Evolutionary conservation across 1,140 invertebrate species (phyloP).

Genomic region (Zaprionus ghesquierei): DNA sequence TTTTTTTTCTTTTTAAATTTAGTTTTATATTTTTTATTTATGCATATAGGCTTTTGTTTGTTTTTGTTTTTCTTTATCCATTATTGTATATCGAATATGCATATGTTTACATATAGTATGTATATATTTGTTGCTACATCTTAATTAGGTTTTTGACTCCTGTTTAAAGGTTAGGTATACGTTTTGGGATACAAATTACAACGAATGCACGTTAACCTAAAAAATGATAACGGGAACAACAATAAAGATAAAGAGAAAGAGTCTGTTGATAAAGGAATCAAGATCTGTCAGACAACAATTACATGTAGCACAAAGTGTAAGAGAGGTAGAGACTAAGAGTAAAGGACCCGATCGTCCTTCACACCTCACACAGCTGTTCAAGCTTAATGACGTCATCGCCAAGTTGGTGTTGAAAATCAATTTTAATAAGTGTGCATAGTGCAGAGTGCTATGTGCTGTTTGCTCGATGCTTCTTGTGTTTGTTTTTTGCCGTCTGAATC

Average conservation of each 20-base stretch:
- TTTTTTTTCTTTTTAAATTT: slow-evolving; percentile 25
- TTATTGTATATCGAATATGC: slow-evolving; percentile 7
- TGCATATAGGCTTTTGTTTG: slow-evolving; percentile 23
- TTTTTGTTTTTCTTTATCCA: slow-evolving; percentile 20
- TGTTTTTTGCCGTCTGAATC: not conserved
- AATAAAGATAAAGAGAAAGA: not conserved
- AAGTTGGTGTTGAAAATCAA: not conserved
- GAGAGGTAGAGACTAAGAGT: not conserved
- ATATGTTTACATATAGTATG: not conserved
- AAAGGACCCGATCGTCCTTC: no score
- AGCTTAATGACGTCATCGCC: not conserved
- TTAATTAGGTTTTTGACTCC: slow-evolving; percentile 21
- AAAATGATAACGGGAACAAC: slow-evolving; percentile 10
- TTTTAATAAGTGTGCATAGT: not conserved
- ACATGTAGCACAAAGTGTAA: not conserved
- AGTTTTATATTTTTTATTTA: slow-evolving; percentile 34
- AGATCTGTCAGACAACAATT: not conserved
- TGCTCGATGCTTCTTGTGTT: not conserved
- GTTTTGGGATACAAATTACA: slow-evolving; percentile 31
- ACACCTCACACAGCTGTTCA: no score
- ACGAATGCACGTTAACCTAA: slow-evolving; percentile 30
- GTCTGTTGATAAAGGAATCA: not conserved
- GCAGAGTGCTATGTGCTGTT: not conserved
- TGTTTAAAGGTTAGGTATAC: slow-evolving; percentile 39
- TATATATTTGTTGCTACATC: slow-evolving; percentile 2